Evolutionary conservation across 2,113 vertebrate species (phyloP), one percentile per base, ranked within the genome.

Genomic region (Eleginops maclovinus): DNA sequence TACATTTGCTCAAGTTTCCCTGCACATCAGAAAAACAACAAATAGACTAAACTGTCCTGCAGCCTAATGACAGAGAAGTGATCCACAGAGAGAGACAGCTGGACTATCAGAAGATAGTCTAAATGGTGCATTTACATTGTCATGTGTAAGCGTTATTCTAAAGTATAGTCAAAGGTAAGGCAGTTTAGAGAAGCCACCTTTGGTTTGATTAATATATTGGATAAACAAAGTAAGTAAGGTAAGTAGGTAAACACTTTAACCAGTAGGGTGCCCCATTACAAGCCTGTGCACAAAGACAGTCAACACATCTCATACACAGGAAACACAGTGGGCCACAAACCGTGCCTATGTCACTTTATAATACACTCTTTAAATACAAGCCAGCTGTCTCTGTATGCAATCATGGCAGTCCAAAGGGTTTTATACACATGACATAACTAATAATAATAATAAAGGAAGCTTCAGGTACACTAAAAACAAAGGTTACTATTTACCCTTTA

Each of bases 11-110:
- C 53, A 43, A 61, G 31, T 74, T 71, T 75, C 61, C 17, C 67
- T 36, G 60, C 62, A 78, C 71, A 59, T 50, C 31, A 36, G 31
- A 40, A 43, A 43, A 21, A 40, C 21, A 75, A 54, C 10, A 19
- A 21, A 87, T 56, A 66, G 63, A 40, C 43, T 62, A n/a, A 54
- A 84, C 66, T 46, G 31, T 63, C 14, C 58, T 56, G 60, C 44
- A 65, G 56, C 21, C 68, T 9, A 31, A 31, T 41, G 47, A 73
- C n/a, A 53, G 9, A 13, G 5, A 56, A 2, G 11, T 0, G 16
- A 9, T 1, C 15, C 4, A 3, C 40, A 72, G 24, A 11, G 3
- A 31, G 24, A 53, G 22, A 22, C 36, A 54, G 44, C 49, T 1
- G 12, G 15, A 55, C 13, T 16, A 21, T 41, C 19, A 43, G 24